These are phyloP conservation scores for Gallinago stenura DNA, from an alignment of 2,797 vertebrate genomes.

Conservation along the genomic window DNA sequence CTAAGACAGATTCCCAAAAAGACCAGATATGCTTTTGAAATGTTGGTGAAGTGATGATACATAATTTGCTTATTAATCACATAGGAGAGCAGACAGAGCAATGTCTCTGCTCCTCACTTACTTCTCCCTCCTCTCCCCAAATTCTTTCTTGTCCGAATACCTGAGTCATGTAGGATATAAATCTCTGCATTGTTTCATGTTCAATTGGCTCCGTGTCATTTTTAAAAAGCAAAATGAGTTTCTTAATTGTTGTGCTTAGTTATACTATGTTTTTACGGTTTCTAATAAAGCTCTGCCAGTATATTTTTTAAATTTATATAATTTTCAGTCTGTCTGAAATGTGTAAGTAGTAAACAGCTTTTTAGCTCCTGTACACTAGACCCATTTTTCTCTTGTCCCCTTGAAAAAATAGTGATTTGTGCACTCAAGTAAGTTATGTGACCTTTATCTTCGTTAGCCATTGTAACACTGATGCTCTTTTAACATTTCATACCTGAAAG, in stretches of 20 bases:
- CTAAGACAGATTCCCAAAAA: slow-evolving; percentile 68
- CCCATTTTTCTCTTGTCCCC: background rate
- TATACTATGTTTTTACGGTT: background rate
- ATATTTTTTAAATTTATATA: background rate
- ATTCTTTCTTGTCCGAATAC: background rate
- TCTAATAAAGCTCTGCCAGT: background rate
- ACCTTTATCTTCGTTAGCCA: background rate
- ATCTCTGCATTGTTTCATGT: background rate
- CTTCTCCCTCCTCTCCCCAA: background rate
- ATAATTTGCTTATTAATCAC: slow-evolving; percentile 70
- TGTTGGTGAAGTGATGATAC: slow-evolving; percentile 55
- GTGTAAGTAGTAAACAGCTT: background rate
- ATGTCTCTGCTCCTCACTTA: slow-evolving; percentile 4
- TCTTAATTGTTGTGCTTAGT: background rate
- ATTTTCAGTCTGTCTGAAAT: background rate
- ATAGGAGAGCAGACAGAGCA: slow-evolving; percentile 19
- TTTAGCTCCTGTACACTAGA: background rate
- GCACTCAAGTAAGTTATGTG: background rate
- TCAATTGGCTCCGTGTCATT: background rate
- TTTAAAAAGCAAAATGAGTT: background rate
- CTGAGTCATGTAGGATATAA: background rate
- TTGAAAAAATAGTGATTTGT: background rate
- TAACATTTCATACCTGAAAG: background rate
- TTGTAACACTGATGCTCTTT: background rate
- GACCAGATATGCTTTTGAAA: slow-evolving; percentile 57